phyloP scores from a whole-genome alignment of 2,888 invertebrate species.

The Galeruca laticollis region DNA sequence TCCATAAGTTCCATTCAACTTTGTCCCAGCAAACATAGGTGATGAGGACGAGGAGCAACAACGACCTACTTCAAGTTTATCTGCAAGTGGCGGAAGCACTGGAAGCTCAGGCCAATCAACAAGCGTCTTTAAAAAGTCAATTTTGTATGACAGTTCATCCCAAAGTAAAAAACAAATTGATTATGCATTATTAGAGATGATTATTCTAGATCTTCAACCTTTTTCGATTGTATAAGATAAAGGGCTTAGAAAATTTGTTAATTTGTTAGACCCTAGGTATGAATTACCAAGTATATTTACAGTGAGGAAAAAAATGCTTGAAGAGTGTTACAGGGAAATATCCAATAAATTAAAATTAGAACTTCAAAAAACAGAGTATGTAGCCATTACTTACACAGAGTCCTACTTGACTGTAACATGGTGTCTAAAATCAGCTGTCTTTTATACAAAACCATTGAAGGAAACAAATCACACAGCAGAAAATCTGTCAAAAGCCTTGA shows the following conservation, averaged over 20 bases:
- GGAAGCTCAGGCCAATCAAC: too few relatives aligned
- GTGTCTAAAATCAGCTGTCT: constrained; percentile 31
- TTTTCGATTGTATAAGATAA: too few relatives aligned
- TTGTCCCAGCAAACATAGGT: too few relatives aligned
- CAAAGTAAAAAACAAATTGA: too few relatives aligned
- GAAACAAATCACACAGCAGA: constrained; percentile 15
- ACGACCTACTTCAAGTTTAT: too few relatives aligned
- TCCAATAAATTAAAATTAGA: not conserved
- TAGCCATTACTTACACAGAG: constrained; percentile 38
- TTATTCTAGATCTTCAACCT: too few relatives aligned
- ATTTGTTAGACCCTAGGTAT: constrained; percentile 16
- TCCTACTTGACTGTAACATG: constrained; percentile 32
- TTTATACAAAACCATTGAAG: constrained; percentile 42
- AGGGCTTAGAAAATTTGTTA: constrained; percentile 9
- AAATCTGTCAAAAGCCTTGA: constrained; percentile 20
- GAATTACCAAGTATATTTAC: constrained; percentile 13
- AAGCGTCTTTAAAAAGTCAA: too few relatives aligned
- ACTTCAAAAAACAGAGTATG: constrained; percentile 18
- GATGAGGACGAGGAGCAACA: too few relatives aligned
- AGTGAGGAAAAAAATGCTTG: not conserved
- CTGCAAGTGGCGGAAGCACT: too few relatives aligned
- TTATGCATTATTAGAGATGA: too few relatives aligned
- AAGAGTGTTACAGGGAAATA: not conserved
- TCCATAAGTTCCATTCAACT: too few relatives aligned
- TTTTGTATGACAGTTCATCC: too few relatives aligned